Evolutionary conservation across 2,888 invertebrate species (phyloP).

Genomic region (Brachynemurus nebulosus): DNA sequence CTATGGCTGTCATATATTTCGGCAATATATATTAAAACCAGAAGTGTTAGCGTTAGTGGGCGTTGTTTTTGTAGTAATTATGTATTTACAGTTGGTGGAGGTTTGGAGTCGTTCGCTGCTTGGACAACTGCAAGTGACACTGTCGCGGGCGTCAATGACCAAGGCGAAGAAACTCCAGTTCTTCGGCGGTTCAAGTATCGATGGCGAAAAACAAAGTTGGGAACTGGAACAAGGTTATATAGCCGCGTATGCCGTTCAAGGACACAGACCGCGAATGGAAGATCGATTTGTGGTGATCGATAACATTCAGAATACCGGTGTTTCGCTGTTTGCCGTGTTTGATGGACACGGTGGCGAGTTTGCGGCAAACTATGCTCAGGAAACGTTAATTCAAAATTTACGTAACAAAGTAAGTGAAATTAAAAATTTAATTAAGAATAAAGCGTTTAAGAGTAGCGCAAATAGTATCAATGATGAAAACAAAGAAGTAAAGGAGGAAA

Average conservation of each 20-base stretch:
- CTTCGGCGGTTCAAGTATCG: slow-evolving; percentile 39
- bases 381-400: slow-evolving; percentile 69
- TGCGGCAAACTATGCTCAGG: slow-evolving; percentile 85
- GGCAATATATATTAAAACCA: slow-evolving; percentile 64
- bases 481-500: slow-evolving; percentile 31
- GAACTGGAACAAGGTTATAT: slow-evolving; percentile 59
- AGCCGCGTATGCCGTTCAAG: slow-evolving; percentile 83
- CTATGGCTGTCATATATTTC: slow-evolving; percentile 66
- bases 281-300: slow-evolving; percentile 83
- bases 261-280: slow-evolving; percentile 84
- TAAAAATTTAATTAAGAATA: slow-evolving; percentile 51
- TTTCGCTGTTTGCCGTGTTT: slow-evolving; percentile 82
- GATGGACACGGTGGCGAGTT: slow-evolving; percentile 95
- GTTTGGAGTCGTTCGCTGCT: slow-evolving; percentile 66
- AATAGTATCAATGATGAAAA: slow-evolving; percentile 16
- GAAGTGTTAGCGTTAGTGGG: slow-evolving; percentile 63
- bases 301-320: slow-evolving; percentile 66
- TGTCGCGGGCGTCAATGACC: slow-evolving; percentile 39
- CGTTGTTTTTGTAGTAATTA: slow-evolving; percentile 53
- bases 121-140: slow-evolving; percentile 52
- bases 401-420: slow-evolving; percentile 62
- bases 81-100: slow-evolving; percentile 73
- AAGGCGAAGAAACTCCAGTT: slow-evolving; percentile 43
- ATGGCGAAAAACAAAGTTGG: slow-evolving; percentile 51
- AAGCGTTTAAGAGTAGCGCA: slow-evolving; percentile 27